Evolutionary conservation across 2,113 vertebrate genomes (phyloP).

Genomic region (Zosterops borbonicus): DNA sequence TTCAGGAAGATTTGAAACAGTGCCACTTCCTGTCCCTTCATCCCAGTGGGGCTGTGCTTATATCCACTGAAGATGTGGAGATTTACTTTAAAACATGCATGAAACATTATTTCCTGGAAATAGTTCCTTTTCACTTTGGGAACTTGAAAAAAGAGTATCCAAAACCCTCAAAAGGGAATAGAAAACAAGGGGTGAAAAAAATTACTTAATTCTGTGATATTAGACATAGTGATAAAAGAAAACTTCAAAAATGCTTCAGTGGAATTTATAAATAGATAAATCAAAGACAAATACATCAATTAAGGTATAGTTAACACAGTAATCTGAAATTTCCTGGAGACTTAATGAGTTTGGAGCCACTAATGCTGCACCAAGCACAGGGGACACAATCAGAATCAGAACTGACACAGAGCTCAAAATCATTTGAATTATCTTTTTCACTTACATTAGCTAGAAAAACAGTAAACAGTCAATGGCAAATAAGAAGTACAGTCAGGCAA

Average conservation of each 20-base stretch:
- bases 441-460: slow-evolving; percentile 23
- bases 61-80: neutral
- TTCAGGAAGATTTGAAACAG: neutral
- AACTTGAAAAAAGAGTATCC: neutral
- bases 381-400: slow-evolving; percentile 42
- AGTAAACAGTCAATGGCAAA: slow-evolving; percentile 33
- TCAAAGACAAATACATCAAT: slow-evolving; percentile 78
- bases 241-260: slow-evolving; percentile 76
- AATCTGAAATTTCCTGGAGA: slow-evolving; percentile 78
- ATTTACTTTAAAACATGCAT: neutral
- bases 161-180: neutral
- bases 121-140: neutral
- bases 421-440: slow-evolving; percentile 46
- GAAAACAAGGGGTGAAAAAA: slow-evolving; percentile 60
- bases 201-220: slow-evolving; percentile 75
- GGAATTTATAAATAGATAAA: slow-evolving; percentile 48
- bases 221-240: slow-evolving; percentile 77
- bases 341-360: slow-evolving; percentile 72
- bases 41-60: neutral
- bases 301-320: slow-evolving; percentile 78
- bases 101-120: neutral
- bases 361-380: slow-evolving; percentile 61
- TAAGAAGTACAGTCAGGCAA: slow-evolving; percentile 20
- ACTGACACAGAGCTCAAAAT: slow-evolving; percentile 40
- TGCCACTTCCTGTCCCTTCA: neutral